These are phyloP conservation scores for Orchesella cincta DNA, from an alignment of 1,140 invertebrate species.

Conservation along the genomic window DNA sequence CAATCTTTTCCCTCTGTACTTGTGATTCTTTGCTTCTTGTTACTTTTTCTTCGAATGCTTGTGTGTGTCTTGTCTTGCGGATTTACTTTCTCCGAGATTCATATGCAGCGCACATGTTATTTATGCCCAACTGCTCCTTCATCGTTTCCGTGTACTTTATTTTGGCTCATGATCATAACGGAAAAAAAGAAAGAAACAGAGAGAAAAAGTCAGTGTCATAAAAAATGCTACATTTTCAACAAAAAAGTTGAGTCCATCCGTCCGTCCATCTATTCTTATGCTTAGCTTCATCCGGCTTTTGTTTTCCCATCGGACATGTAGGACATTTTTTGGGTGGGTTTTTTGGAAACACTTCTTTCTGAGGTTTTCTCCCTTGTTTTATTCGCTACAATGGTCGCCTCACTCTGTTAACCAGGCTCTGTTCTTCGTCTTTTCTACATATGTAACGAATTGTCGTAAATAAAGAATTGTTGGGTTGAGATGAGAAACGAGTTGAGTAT, in stretches of 20 bases:
- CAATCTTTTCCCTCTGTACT: no score
- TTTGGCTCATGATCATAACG: conserved; percentile 16
- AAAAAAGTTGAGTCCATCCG: background rate
- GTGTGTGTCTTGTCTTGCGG: background rate
- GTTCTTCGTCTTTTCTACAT: background rate
- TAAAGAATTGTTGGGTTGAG: background rate
- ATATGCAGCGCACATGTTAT: background rate
- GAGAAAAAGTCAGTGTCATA: conserved; percentile 5
- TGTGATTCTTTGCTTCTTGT: no score
- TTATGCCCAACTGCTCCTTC: conserved; percentile 10
- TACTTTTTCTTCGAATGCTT: no score
- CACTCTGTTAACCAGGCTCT: background rate
- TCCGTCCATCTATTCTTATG: conserved; percentile 1
- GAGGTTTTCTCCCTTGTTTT: background rate
- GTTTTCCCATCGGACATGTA: conserved; percentile 21
- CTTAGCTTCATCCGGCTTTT: conserved; percentile 7
- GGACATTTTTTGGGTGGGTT: background rate
- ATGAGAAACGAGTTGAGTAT: background rate
- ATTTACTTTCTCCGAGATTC: background rate
- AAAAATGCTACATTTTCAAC: conserved; percentile 20
- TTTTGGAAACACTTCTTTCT: background rate
- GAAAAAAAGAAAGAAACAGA: background rate
- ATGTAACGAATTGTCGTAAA: conserved; percentile 10
- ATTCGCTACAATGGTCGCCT: conserved; percentile 5
- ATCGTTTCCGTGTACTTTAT: conserved; percentile 1